phyloP scores from a whole-genome alignment of 2,888 invertebrate species.

The Phengaris alcon region DNA sequence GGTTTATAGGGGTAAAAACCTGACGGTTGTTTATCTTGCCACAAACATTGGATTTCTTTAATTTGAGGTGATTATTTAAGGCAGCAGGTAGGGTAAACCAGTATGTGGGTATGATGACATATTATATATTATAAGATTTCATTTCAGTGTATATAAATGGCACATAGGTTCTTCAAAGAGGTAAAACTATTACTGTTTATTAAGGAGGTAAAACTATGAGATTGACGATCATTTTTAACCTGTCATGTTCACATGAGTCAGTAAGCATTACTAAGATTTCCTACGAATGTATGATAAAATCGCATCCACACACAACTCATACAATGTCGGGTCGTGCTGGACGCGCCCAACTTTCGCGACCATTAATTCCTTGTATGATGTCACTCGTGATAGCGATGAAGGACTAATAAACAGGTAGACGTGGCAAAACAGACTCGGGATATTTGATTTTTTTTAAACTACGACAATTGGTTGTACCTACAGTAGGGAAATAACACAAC shows the following conservation, averaged over 20 bases:
- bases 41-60: no score
- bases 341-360: constrained; percentile 63
- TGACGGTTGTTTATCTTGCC: no score
- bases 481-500: no score
- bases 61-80: no score
- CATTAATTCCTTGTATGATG: constrained; percentile 35
- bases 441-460: no score
- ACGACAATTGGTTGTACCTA: no score
- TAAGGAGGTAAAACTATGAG: not conserved
- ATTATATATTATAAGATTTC: not conserved
- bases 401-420: not conserved
- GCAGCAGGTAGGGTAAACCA: no score
- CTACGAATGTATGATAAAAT: constrained; percentile 42
- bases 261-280: constrained; percentile 41
- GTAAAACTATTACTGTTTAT: not conserved
- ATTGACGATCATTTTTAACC: constrained; percentile 39
- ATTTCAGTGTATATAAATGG: not conserved
- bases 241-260: constrained; percentile 39
- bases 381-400: constrained; percentile 29
- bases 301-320: constrained; percentile 38
- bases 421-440: not conserved
- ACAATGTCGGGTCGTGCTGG: constrained; percentile 50
- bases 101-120: not conserved
- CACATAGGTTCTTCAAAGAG: not conserved
- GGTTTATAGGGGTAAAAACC: no score